Percentiles rank a stretch among this genome's conserved stretches.
phyloP scores from a whole-genome alignment of 2,888 invertebrate genomes.

The Drymonia ruficornis region DNA sequence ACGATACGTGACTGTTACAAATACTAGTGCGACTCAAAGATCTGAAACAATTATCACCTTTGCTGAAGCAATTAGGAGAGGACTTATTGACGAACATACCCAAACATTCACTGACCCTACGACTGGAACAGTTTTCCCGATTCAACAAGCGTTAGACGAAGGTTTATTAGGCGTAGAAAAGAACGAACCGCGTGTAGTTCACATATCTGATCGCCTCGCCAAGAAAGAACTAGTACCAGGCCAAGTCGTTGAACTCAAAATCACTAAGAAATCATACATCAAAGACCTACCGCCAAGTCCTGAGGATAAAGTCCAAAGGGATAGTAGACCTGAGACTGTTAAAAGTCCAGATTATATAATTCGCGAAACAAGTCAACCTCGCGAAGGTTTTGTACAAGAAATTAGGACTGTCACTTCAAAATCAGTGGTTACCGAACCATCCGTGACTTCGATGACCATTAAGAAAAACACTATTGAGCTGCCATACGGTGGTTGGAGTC shows the following conservation, averaged over 20 bases:
- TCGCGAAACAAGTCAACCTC: constrained; percentile 50
- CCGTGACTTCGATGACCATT: constrained; percentile 77
- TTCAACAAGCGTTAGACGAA: constrained; percentile 91
- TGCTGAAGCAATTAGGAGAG: constrained; percentile 90
- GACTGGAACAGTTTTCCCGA: constrained; percentile 89
- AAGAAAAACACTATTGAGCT: constrained; percentile 91
- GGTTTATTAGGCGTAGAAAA: constrained; percentile 88
- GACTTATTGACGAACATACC: constrained; percentile 91
- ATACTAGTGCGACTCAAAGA: constrained; percentile 85
- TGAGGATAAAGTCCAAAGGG: constrained; percentile 78
- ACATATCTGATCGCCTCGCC: constrained; percentile 67
- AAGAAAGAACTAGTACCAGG: constrained; percentile 74
- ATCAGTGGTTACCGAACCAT: constrained; percentile 73
- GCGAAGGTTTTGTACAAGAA: constrained; percentile 56
- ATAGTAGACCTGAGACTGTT: constrained; percentile 82
- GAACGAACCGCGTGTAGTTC: constrained; percentile 71
- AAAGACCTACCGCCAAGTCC: constrained; percentile 76
- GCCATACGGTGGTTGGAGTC: constrained; percentile 93
- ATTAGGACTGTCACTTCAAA: constrained; percentile 72
- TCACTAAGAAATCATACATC: constrained; percentile 80
- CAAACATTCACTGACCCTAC: constrained; percentile 91
- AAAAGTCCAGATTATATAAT: constrained; percentile 83
- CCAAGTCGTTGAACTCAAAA: constrained; percentile 80
- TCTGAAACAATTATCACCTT: constrained; percentile 88
- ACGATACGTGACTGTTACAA: constrained; percentile 91